Conservation (phyloP, 2,888 invertebrate species). For the Tetramorium bicarinatum region DNA sequence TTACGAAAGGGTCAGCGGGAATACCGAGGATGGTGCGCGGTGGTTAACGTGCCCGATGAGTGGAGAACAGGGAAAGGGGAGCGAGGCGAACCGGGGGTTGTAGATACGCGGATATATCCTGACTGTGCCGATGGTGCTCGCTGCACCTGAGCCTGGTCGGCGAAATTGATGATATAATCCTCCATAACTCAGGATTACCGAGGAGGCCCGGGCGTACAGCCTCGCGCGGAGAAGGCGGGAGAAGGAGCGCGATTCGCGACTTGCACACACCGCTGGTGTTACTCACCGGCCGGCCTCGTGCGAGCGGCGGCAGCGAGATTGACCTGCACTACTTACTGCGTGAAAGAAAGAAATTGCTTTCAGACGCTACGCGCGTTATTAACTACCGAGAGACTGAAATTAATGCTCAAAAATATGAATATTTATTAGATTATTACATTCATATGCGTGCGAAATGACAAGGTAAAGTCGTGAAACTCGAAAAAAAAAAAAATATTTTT, state of each 20-base stretch:
- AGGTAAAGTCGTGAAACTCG: neutral
- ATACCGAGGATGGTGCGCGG: slow-evolving; percentile 23
- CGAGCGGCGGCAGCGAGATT: slow-evolving; percentile 7
- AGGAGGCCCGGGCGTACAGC: slow-evolving; percentile 66
- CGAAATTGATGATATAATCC: slow-evolving; percentile 85
- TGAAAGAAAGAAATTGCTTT: neutral
- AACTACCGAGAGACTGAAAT: neutral
- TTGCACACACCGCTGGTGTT: slow-evolving; percentile 46
- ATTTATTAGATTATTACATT: neutral
- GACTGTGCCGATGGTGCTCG: slow-evolving; percentile 74
- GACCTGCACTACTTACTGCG: slow-evolving; percentile 28
- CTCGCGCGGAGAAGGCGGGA: slow-evolving; percentile 57
- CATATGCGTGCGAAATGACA: neutral
- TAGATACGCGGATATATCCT: slow-evolving; percentile 71
- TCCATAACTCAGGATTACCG: slow-evolving; percentile 85
- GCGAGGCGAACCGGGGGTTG: slow-evolving; percentile 38
- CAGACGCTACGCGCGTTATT: neutral
- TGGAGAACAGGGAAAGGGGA: slow-evolving; percentile 33
- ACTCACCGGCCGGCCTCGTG: neutral
- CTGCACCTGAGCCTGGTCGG: slow-evolving; percentile 84
- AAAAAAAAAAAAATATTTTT: slow-evolving; percentile 17
- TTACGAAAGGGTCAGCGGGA: slow-evolving; percentile 42
- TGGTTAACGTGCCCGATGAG: slow-evolving; percentile 70
- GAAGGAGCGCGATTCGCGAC: slow-evolving; percentile 63
- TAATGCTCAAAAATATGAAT: neutral